A percentile compares a stretch with the other conserved stretches of the same genome.
Conservation (phyloP, 2,113 vertebrate genomes). For the Chloebia gouldiae region DNA sequence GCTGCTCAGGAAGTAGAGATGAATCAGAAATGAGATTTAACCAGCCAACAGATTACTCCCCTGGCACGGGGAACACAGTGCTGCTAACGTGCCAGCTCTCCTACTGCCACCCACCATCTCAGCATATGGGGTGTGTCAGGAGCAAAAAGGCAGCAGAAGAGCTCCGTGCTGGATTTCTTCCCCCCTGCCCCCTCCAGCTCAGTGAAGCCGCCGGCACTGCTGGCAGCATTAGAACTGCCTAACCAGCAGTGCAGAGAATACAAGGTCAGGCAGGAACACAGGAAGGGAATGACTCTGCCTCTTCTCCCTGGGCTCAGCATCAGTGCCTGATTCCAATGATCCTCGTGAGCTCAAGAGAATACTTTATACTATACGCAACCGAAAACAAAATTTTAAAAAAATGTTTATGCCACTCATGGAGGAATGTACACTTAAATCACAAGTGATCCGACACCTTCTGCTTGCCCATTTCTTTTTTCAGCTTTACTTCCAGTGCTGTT, state of each 20-base stretch:
- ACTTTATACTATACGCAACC: fast-evolving
- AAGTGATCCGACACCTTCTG: neutral
- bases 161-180: neutral
- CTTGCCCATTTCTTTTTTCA: neutral
- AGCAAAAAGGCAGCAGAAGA: constrained; percentile 14
- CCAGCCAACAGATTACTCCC: constrained; percentile 39
- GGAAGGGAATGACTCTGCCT: neutral
- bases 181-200: neutral
- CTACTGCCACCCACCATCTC: constrained; percentile 42
- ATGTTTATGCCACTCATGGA: neutral
- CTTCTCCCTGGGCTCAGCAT: neutral
- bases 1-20: neutral
- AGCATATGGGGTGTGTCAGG: constrained; percentile 53
- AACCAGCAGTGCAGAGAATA: neutral
- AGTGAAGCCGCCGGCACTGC: neutral
- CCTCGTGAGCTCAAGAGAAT: neutral
- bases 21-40: constrained; percentile 20
- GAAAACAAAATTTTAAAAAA: neutral
- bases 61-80: neutral
- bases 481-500: neutral
- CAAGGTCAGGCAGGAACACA: neutral
- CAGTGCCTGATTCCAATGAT: neutral
- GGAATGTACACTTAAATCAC: fast-evolving
- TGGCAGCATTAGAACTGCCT: neutral
- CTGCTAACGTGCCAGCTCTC: constrained; percentile 21